These are phyloP conservation scores for Mus pahari DNA, from an alignment of 2,113 vertebrate species.

Conservation along the genomic window DNA sequence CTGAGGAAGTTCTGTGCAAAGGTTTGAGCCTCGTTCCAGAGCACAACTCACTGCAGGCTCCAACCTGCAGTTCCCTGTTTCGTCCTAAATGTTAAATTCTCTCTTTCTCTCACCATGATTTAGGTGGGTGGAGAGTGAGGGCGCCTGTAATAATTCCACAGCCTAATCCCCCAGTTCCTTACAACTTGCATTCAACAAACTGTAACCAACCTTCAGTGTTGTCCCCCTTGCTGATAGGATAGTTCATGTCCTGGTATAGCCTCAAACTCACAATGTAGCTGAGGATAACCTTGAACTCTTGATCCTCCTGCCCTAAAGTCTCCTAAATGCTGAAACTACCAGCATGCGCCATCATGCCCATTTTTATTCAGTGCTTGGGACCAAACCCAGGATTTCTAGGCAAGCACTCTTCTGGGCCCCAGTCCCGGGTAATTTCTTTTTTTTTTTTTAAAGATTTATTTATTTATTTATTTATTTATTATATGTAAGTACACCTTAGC, in stretches of 20 bases:
- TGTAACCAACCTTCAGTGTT: neutral
- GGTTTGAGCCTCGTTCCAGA: neutral
- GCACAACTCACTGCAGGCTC: neutral
- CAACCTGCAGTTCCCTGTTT: neutral
- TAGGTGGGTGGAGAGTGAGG: neutral
- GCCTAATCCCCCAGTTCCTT: neutral
- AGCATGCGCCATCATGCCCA: neutral
- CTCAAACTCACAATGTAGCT: neutral
- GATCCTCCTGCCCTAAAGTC: neutral
- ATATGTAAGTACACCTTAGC: no score
- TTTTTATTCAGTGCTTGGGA: neutral
- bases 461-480: no score
- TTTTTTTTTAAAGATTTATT: no score
- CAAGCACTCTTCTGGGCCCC: neutral
- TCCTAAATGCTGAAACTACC: neutral
- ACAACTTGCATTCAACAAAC: neutral
- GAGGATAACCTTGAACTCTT: neutral
- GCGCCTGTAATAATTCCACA: neutral
- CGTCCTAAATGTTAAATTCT: neutral
- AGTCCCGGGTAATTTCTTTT: neutral
- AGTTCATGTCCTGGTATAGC: neutral
- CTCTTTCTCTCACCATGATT: neutral
- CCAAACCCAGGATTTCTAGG: neutral
- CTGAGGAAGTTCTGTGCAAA: neutral
- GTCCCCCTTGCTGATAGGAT: neutral